Evolutionary conservation across 2,113 vertebrate genomes (phyloP).

Genomic region (Hyaena hyaena): DNA sequence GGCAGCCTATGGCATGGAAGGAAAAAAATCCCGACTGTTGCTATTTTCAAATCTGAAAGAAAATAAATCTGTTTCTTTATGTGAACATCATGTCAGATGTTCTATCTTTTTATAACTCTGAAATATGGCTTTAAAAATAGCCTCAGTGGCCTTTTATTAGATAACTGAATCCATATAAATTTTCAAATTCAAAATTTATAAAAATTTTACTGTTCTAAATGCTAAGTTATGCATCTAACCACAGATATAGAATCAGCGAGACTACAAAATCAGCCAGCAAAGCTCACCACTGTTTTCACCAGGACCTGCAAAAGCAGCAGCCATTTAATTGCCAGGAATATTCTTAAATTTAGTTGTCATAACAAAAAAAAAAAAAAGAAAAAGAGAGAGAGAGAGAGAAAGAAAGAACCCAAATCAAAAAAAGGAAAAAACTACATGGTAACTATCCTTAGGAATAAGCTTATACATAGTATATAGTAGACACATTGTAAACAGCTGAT

Average conservation of each 20-base stretch:
- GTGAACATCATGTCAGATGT: background rate
- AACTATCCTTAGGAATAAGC: slow-evolving; percentile 4
- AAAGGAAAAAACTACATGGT: background rate
- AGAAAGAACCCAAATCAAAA: slow-evolving; percentile 39
- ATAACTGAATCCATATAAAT: background rate
- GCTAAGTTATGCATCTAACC: slow-evolving; percentile 43
- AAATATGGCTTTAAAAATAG: slow-evolving; percentile 58
- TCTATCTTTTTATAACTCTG: slow-evolving; percentile 31
- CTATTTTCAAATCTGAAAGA: slow-evolving; percentile 37
- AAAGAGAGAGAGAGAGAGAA: background rate
- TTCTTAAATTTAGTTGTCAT: slow-evolving; percentile 13
- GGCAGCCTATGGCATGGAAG: background rate
- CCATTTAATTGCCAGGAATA: background rate
- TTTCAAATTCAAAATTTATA: slow-evolving; percentile 56
- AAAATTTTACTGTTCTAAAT: slow-evolving; percentile 37
- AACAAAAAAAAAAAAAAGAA: slow-evolving; percentile 37
- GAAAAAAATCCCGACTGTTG: slow-evolving; percentile 16
- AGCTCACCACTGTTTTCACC: background rate
- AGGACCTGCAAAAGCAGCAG: background rate
- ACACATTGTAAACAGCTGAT: slow-evolving; percentile 50
- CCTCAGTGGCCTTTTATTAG: slow-evolving; percentile 37
- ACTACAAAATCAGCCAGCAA: slow-evolving; percentile 11
- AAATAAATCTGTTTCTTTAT: background rate
- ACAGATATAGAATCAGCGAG: background rate
- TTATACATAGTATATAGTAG: slow-evolving; percentile 48